Base-by-base conservation (phyloP, 2,113 vertebrate species). In the Eonycteris spelaea region DNA sequence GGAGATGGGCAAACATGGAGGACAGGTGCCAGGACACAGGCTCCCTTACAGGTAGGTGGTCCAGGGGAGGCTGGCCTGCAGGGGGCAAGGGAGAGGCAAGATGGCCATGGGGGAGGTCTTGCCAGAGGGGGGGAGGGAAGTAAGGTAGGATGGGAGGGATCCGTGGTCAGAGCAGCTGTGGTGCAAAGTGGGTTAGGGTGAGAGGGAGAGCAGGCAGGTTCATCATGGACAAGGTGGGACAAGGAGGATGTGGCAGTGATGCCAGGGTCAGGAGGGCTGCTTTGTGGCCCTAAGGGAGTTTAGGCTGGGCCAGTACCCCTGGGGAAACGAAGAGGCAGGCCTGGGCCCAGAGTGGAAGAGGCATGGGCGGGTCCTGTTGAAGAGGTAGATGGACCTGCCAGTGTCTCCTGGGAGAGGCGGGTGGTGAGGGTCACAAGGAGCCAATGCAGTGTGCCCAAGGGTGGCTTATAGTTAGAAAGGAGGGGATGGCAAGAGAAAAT, bases 181-280 rank as follows among this genome's bases (percentile, higher is more conserved):
- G 9, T 1, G 1, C 19, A 88, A 7, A 51, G 48, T 7, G 68
- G n/a, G 26, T 11, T 22, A 57, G 5, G 33, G 14, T 13, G 33
- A n/a, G 51, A 15, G 30, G 40, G 24, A 48, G 6, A 13, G 18
- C 0, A 1, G 38, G 11, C 21, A 63, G 73, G 63, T 8, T 86
- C 61, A 38, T 78, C 5, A 38, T 8, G 13, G 15, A 71, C 40
- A 65, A 16, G 21, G 18, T 0, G 0, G 3, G 13, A 57, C 11
- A 61, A 40, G 26, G 26, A 61, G 24, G 61, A 0, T 16, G n/a
- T 38, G 51, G 40, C 40, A 40, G 40, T 40, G 40, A 40, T 3
- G 40, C 40, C 40, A 40, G 40, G 40, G 40, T 40, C 7, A 7
- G 38, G 9, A 85, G 35, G 38, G 5, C 70, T 77, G 71, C 14